Conservation (phyloP, 2,113 vertebrate genomes). For the Hydropotes inermis region DNA sequence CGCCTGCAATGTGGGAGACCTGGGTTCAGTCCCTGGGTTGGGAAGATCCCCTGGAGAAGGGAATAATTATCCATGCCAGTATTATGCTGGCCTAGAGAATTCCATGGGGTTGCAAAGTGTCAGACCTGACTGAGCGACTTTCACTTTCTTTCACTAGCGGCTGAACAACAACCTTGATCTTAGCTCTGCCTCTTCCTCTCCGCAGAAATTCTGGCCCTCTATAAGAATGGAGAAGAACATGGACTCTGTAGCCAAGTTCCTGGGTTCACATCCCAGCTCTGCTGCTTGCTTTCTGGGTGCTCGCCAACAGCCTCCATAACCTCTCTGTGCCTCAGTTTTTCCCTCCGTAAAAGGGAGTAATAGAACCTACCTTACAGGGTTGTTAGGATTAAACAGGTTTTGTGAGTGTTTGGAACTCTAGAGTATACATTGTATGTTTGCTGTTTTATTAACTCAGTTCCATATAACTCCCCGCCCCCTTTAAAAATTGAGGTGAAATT, state of each 20-base stretch:
- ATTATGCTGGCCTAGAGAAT: background rate
- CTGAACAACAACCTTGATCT: background rate
- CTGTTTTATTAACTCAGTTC: background rate
- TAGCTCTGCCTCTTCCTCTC: background rate
- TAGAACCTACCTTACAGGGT: background rate
- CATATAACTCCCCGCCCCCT: background rate
- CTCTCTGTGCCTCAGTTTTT: background rate
- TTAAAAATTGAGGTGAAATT: background rate
- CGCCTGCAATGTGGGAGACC: background rate
- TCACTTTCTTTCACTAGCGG: background rate
- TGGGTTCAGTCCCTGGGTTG: background rate
- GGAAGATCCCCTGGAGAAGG: background rate
- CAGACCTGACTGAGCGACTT: background rate
- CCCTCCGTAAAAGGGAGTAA: background rate
- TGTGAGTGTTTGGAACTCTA: background rate
- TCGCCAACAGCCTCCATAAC: background rate
- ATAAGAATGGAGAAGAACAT: rapidly evolving
- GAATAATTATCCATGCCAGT: background rate
- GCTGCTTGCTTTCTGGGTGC: background rate
- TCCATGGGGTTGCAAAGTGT: background rate
- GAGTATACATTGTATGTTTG: background rate
- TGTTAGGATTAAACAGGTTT: background rate
- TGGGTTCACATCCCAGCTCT: background rate
- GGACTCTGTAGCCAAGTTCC: background rate
- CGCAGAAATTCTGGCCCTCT: background rate